phyloP scores from a whole-genome alignment of 2,113 vertebrate species.

The Vidua macroura region DNA sequence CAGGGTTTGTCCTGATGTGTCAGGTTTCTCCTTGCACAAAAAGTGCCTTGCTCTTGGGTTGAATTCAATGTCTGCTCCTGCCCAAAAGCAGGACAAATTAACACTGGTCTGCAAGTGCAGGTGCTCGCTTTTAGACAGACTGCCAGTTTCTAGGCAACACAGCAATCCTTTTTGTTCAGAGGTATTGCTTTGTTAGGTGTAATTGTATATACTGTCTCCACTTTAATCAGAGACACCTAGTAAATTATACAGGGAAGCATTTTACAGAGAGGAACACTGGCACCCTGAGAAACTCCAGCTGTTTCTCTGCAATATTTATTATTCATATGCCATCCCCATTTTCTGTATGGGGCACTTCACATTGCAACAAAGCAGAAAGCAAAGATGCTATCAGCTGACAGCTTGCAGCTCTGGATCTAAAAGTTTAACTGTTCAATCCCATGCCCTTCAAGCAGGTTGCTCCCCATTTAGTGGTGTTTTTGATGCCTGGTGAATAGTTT shows the following conservation, averaged over 20 bases:
- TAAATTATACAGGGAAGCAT: constrained; percentile 52
- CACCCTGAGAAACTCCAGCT: constrained; percentile 33
- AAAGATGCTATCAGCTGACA: background rate
- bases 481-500: background rate
- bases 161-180: constrained; percentile 39
- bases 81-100: constrained; percentile 69
- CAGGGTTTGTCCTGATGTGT: background rate
- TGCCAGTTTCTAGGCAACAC: constrained; percentile 64
- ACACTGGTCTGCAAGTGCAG: background rate
- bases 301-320: constrained; percentile 40
- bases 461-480: background rate
- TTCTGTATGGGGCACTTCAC: background rate
- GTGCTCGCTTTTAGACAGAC: background rate
- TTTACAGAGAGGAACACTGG: background rate
- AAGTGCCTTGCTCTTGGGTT: background rate
- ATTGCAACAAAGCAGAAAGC: background rate
- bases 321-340: background rate
- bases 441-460: background rate
- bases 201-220: constrained; percentile 8
- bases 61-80: background rate
- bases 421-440: background rate
- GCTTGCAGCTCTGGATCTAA: background rate
- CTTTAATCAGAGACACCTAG: constrained; percentile 28
- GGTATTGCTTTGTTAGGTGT: constrained; percentile 8
- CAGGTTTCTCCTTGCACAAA: background rate